Percentiles rank a stretch among this genome's conserved stretches.
Conservation (phyloP, 2,797 vertebrate species). For the Semaprochilodus insignis region DNA sequence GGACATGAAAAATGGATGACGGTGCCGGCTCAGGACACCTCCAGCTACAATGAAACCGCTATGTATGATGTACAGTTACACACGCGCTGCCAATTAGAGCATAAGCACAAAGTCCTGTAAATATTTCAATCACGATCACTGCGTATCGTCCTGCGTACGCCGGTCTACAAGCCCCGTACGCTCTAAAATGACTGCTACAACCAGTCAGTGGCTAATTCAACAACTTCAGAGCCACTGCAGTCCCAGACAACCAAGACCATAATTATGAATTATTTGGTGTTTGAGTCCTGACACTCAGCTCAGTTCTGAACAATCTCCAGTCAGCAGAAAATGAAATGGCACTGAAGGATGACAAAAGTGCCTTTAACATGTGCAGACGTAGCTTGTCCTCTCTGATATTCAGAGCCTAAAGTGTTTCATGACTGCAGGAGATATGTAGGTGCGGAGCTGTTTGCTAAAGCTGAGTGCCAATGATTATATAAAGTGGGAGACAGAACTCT, state of each 20-base stretch:
- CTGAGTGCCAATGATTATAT: background rate
- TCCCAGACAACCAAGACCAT: background rate
- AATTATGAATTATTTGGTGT: slow-evolving; percentile 27
- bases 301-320: slow-evolving; percentile 3
- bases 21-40: slow-evolving; percentile 67
- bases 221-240: slow-evolving; percentile 12
- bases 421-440: background rate
- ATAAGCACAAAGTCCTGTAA: slow-evolving; percentile 72
- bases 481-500: background rate
- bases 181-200: background rate
- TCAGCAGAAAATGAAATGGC: slow-evolving; percentile 5
- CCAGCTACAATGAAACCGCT: slow-evolving; percentile 49
- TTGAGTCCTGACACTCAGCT: slow-evolving; percentile 9
- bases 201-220: slow-evolving; percentile 4
- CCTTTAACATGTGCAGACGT: background rate
- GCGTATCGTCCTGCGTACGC: slow-evolving; percentile 8
- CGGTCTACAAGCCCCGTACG: slow-evolving; percentile 1
- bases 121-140: slow-evolving; percentile 72
- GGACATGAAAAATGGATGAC: slow-evolving; percentile 74
- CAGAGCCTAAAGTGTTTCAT: background rate
- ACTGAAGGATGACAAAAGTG: background rate
- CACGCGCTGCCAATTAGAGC: slow-evolving; percentile 75
- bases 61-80: slow-evolving; percentile 42
- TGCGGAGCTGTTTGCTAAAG: background rate
- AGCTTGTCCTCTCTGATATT: background rate